Evolutionary conservation across 2,888 invertebrate species (phyloP).

Genomic region (Flabesymbios commensalis): DNA sequence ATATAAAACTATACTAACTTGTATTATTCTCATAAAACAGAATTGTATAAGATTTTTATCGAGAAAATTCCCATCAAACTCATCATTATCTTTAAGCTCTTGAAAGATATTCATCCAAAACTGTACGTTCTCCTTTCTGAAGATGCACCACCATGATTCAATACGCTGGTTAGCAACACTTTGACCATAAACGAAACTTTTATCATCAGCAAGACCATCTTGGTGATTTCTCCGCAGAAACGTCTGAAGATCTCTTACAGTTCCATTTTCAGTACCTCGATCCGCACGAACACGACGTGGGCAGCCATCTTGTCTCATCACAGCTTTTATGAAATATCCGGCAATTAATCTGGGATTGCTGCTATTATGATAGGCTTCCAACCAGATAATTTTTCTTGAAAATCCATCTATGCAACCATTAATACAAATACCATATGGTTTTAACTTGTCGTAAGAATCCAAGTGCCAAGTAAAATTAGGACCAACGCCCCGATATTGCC

Average conservation of each 20-base stretch:
- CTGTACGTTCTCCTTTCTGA: neutral
- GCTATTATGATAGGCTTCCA: conserved; percentile 25
- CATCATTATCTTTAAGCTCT: neutral
- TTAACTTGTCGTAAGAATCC: conserved; percentile 36
- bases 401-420: conserved; percentile 36
- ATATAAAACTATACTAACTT: conserved; percentile 3
- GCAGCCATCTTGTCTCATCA: neutral
- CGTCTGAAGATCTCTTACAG: neutral
- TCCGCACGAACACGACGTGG: neutral
- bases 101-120: conserved; percentile 1
- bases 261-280: neutral
- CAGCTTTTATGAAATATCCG: conserved; percentile 6
- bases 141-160: conserved; percentile 4
- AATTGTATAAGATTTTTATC: conserved; percentile 7
- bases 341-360: conserved; percentile 29
- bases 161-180: too few species aligned
- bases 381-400: conserved; percentile 32
- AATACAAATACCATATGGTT: conserved; percentile 36
- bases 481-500: conserved; percentile 24
- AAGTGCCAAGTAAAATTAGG: conserved; percentile 36
- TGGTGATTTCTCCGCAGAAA: neutral
- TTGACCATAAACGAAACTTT: too few species aligned
- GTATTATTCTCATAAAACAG: neutral
- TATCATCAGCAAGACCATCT: too few species aligned
- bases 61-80: conserved; percentile 1